Base-by-base conservation (phyloP, 2,113 vertebrate species). In the Lophura nycthemera region DNA sequence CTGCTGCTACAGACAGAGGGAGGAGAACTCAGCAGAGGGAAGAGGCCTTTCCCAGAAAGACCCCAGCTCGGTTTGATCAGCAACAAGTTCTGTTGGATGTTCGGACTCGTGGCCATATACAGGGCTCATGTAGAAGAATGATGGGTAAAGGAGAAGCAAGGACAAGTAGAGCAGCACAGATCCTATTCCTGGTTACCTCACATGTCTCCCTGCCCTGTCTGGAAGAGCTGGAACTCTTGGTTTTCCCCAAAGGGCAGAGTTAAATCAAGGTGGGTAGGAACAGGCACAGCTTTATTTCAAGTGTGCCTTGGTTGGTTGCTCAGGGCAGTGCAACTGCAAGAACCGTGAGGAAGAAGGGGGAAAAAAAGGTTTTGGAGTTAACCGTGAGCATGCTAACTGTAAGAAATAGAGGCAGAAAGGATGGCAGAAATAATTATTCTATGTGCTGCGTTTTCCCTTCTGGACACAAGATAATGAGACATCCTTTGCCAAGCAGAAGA, bases 391-490 rank as follows among this genome's bases (percentile, higher is more conserved):
- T 57, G 71, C 59, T 94, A 96, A 93, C 74, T 25, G n/a, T 88
- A 93, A 89, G 86, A 92, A 93, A 88, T 43, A 81, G 81, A 36
- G 73, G 88, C 86, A 92, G 70, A 0, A 1, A 91, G 91, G 57
- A 93, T 77, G 22, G 76, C 61, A 93, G 73, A 95, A 66, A 92
- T 93, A 95, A 95, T 95, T 86, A 88, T 65, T 65, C 69, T 48
- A 60, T 22, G 30, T 90, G 73, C 34, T 73, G 45, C 65, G 83
- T 88, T 47, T 95, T 94, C 93, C 70, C 73, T 95, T 93, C 88
- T 83, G 63, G 85, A 95, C 48, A 66, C 64, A 45, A 94, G 80
- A 95, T 90, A 90, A 94, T 66, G 74, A 96, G 88, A 67, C n/a
- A 78, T 47, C 61, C 67, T 93, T 86, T 90, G 74, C 92, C 75